Conservation (phyloP, 2,113 vertebrate genomes). For the Psophia crepitans region DNA sequence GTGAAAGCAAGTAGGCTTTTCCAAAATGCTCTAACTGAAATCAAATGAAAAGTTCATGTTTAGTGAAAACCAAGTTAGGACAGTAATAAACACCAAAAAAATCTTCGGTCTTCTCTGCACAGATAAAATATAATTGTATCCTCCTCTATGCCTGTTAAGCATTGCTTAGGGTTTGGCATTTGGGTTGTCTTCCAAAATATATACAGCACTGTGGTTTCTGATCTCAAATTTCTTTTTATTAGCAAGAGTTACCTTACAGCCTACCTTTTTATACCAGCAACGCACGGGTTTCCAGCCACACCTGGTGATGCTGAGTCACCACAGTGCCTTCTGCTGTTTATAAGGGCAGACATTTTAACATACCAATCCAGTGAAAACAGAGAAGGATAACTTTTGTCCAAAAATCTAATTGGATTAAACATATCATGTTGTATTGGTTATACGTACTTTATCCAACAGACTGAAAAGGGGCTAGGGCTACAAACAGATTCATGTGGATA, state of each 20-base stretch:
- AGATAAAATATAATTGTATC: neutral
- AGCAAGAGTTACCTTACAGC: neutral
- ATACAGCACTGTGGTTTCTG: neutral
- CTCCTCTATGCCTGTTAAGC: neutral
- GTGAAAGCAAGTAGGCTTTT: neutral
- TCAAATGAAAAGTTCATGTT: neutral
- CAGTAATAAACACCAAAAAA: neutral
- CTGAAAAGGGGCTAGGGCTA: neutral
- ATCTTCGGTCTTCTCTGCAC: neutral
- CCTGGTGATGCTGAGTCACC: neutral
- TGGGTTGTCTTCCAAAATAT: neutral
- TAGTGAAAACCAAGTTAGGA: neutral
- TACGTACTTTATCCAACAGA: neutral
- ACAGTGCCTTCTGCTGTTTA: neutral
- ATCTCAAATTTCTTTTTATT: neutral
- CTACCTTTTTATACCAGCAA: neutral
- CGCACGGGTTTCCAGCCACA: neutral
- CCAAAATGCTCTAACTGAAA: neutral
- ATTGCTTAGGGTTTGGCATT: neutral
- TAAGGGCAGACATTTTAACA: neutral
- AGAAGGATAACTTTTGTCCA: neutral
- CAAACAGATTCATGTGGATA: neutral
- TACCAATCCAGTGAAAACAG: neutral
- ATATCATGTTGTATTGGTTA: neutral
- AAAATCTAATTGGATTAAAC: neutral